These are phyloP conservation scores for Chaetophractus vellerosus DNA, from an alignment of 2,797 vertebrate species.

Conservation along the genomic window DNA sequence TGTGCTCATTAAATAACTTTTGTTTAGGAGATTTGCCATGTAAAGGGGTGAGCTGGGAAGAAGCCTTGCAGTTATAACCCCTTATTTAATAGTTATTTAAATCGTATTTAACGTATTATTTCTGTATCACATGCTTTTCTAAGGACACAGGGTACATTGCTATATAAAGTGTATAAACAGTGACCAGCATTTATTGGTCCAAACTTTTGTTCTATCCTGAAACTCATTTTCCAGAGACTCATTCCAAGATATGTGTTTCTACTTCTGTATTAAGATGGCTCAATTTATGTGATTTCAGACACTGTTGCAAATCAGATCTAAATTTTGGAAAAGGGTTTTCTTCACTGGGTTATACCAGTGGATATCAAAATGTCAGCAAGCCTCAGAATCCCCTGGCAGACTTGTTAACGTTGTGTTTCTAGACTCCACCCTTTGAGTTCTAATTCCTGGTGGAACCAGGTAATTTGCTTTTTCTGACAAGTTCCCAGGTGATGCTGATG, in stretches of 20 bases:
- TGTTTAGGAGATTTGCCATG: background rate
- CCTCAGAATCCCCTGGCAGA: background rate
- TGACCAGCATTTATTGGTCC: background rate
- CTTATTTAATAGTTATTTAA: conserved; percentile 18
- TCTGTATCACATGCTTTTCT: background rate
- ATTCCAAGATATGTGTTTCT: background rate
- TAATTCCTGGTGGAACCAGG: background rate
- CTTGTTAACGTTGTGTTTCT: background rate
- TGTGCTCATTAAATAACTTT: background rate
- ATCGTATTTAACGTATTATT: background rate
- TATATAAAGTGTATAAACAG: background rate
- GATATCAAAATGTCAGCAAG: background rate
- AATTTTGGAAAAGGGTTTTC: background rate
- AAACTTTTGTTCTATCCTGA: background rate
- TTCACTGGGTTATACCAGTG: background rate
- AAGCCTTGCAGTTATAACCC: background rate
- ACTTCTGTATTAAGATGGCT: background rate
- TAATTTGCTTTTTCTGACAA: background rate
- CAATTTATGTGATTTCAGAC: background rate
- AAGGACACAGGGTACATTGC: conserved; percentile 4
- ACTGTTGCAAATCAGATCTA: background rate
- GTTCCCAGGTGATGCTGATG: background rate
- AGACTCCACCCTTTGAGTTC: background rate
- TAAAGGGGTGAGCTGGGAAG: background rate
- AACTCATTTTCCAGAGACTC: background rate